Base-by-base conservation (phyloP, 2,113 vertebrate species). In the Mustela nigripes region DNA sequence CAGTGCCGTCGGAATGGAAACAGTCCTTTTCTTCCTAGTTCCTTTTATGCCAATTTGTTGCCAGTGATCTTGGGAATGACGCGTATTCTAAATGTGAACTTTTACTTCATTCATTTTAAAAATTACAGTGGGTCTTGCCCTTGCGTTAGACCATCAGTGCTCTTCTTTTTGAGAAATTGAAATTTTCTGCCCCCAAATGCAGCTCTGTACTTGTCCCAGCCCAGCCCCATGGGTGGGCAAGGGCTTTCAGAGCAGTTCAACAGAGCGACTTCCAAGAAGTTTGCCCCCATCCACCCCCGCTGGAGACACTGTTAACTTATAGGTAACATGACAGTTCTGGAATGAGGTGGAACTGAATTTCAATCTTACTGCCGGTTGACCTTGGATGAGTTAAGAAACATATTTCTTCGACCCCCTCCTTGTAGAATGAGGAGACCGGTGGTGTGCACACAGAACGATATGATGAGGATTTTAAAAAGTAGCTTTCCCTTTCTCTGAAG, bases 61-160 rank as follows among this genome's bases (percentile, higher is more conserved):
- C 42, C 58, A 12, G 3, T 26, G 6, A 50, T 48, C 22, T 65
- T 33, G 24, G 50, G 8, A 65, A 80, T 39, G 4, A 6, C 3
- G 12, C 0, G 5, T 21, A 39, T 21, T 65, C 28, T 36, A 50
- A 36, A 53, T 4, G 33, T 39, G 45, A 28, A 21, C 21, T 79
- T 90, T 79, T 7, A 36, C 12, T 65, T 22, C 60, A 48, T 26
- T 62, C 19, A 0, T 33, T 15, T 53, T 31, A 31, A 39, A 65
- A 31, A 26, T 26, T 19, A 7, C 2, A 26, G 1, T 26, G 2
- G 22, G 22, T 0, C 60, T 19, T 53, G 22, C 22, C 5, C 3
- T 36, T 7, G 60, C 11, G 24, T n/a, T 11, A 65, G 33, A 22
- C n/a, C 21, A 2, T 91, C 42, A 31, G 42, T 21, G 6, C 6